These are phyloP conservation scores for Epinotia ramella DNA, from an alignment of 2,888 invertebrate species.

Conservation along the genomic window DNA sequence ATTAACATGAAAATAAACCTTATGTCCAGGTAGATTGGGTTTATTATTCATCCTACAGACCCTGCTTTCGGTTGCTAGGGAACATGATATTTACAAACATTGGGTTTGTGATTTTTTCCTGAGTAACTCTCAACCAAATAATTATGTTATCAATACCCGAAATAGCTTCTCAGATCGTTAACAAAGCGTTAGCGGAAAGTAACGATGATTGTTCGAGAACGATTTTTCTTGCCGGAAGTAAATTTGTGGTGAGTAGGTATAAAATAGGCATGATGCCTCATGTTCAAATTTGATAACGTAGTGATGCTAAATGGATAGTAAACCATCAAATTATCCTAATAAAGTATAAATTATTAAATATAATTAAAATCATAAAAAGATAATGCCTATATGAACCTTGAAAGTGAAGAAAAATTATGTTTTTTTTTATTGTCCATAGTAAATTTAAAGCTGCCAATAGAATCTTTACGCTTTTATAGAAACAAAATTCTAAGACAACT, in stretches of 20 bases:
- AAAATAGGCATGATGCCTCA: no score
- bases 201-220: slow-evolving; percentile 78
- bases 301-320: no score
- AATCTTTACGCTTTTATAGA: no score
- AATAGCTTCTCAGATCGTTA: slow-evolving; percentile 81
- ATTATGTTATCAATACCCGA: slow-evolving; percentile 82
- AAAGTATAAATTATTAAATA: no score
- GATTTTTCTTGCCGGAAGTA: slow-evolving; percentile 88
- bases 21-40: neutral
- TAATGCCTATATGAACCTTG: no score
- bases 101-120: neutral
- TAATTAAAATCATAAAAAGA: no score
- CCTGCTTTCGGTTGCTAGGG: slow-evolving; percentile 30
- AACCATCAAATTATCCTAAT: no score
- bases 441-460: no score
- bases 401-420: no score
- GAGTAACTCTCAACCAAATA: slow-evolving; percentile 30
- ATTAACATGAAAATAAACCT: neutral
- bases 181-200: slow-evolving; percentile 66
- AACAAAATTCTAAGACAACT: no score
- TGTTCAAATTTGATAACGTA: no score
- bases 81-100: slow-evolving; percentile 33
- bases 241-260: slow-evolving; percentile 84
- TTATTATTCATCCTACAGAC: neutral
- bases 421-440: no score